Conservation (phyloP, 2,888 invertebrate genomes). For the Acanthoscelides obtectus region DNA sequence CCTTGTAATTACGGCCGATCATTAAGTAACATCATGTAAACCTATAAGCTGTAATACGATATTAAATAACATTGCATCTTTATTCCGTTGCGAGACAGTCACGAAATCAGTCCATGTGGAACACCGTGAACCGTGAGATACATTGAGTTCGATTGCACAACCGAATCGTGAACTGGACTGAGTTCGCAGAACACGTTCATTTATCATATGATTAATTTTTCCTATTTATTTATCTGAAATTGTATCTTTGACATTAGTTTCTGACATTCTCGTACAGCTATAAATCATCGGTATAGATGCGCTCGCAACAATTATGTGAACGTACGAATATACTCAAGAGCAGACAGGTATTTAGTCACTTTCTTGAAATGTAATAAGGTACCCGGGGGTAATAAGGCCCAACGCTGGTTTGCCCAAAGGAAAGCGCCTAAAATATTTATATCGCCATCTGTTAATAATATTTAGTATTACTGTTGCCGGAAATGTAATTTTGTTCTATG, state of each 20-base stretch:
- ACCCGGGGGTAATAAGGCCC: too few species aligned
- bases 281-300: background rate
- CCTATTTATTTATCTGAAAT: background rate
- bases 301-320: background rate
- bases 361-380: too few species aligned
- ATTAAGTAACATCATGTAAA: too few species aligned
- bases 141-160: background rate
- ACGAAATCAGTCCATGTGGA: background rate
- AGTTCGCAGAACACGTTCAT: background rate
- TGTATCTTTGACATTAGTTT: background rate
- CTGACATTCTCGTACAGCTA: background rate
- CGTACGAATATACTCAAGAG: background rate
- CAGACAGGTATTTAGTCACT: background rate
- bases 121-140: background rate
- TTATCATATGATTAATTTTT: background rate
- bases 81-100: background rate
- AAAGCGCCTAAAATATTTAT: too few species aligned
- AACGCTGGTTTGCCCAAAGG: too few species aligned
- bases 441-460: too few species aligned
- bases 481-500: too few species aligned
- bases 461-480: too few species aligned
- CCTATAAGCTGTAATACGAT: too few species aligned
- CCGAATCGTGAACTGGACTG: background rate
- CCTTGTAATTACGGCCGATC: too few species aligned
- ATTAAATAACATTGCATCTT: too few species aligned